These are phyloP conservation scores for Carapus acus DNA, from an alignment of 2,797 vertebrate genomes.

Conservation along the genomic window DNA sequence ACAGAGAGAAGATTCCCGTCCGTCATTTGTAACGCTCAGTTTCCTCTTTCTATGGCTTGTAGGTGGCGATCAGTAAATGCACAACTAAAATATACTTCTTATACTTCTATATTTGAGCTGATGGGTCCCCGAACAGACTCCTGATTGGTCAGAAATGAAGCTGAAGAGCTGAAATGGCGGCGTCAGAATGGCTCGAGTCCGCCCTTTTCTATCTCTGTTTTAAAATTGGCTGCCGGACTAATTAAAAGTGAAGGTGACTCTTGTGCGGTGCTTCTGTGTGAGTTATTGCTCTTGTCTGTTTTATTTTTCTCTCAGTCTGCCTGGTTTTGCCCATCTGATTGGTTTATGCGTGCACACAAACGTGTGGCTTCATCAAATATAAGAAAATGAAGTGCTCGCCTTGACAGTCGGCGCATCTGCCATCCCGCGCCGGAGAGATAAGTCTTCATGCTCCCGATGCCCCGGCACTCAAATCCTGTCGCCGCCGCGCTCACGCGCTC, in stretches of 20 bases:
- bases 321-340: conserved; percentile 7
- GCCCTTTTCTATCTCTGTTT: conserved; percentile 57
- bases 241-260: conserved; percentile 66
- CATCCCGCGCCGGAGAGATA: conserved; percentile 16
- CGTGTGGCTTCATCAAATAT: conserved; percentile 29
- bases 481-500: neutral
- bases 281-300: conserved; percentile 43
- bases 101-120: conserved; percentile 28
- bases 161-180: conserved; percentile 26
- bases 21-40: conserved; percentile 26
- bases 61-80: conserved; percentile 8
- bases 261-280: conserved; percentile 40
- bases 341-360: conserved; percentile 18
- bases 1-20: conserved; percentile 20
- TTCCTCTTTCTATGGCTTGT: conserved; percentile 25
- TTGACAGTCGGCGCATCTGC: conserved; percentile 11
- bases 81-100: conserved; percentile 8
- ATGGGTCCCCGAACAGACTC: conserved; percentile 19
- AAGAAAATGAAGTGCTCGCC: conserved; percentile 22
- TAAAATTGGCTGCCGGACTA: conserved; percentile 59
- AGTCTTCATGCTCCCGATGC: conserved; percentile 6
- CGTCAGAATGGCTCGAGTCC: conserved; percentile 34
- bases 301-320: conserved; percentile 11
- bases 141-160: conserved; percentile 11
- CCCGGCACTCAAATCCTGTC: conserved; percentile 13